These are phyloP conservation scores for Aegotheles bennettii DNA, from an alignment of 2,113 vertebrate genomes.

Conservation along the genomic window DNA sequence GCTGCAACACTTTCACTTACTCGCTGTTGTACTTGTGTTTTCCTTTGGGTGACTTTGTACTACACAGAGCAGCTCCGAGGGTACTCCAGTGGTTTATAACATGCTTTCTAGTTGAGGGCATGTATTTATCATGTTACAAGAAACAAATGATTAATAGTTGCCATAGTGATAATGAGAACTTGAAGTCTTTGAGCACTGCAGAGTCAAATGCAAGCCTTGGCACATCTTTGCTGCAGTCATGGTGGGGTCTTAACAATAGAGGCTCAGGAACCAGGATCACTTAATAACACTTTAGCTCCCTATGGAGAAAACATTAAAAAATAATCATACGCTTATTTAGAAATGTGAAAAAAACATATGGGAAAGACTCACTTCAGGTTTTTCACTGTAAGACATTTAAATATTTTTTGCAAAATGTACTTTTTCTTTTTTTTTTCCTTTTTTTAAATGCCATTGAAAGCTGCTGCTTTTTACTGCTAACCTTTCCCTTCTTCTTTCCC, in stretches of 20 bases:
- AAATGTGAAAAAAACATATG: neutral
- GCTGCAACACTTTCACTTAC: neutral
- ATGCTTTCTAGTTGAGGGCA: slow-evolving; percentile 38
- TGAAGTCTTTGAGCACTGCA: neutral
- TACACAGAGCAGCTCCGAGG: neutral
- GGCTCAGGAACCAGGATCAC: neutral
- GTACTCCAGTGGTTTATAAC: slow-evolving; percentile 35
- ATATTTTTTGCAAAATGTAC: neutral
- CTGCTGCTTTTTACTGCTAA: neutral
- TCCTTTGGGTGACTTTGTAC: neutral
- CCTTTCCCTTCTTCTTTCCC: neutral
- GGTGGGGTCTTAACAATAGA: neutral
- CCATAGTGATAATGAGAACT: slow-evolving; percentile 55
- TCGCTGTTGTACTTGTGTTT: neutral
- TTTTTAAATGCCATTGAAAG: neutral
- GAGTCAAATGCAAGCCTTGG: slow-evolving; percentile 29
- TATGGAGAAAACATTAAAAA: neutral
- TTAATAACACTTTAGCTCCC: neutral
- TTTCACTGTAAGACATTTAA: neutral
- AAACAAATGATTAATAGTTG: slow-evolving; percentile 54
- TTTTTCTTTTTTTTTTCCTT: neutral
- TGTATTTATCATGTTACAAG: slow-evolving; percentile 44
- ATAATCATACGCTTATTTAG: neutral
- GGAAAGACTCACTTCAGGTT: neutral
- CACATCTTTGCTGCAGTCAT: neutral